These are phyloP conservation scores for Criorhina ranunculi DNA, from an alignment of 2,888 invertebrate species.

Conservation along the genomic window DNA sequence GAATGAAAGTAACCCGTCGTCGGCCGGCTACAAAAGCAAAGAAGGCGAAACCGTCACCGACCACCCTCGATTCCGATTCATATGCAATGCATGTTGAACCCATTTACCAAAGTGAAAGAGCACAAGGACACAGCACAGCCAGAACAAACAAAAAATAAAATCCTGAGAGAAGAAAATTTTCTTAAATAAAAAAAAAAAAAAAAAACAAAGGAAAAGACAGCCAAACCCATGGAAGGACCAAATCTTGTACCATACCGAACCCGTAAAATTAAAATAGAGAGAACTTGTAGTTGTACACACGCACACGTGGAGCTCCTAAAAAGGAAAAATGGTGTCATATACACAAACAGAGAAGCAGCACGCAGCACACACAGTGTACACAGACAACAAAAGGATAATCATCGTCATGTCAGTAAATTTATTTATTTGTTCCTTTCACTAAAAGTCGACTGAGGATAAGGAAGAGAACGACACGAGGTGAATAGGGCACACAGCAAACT, in stretches of 20 bases:
- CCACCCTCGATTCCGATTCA: constrained; percentile 66
- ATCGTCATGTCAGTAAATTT: constrained; percentile 76
- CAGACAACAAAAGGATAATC: constrained; percentile 74
- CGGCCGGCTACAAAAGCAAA: neutral
- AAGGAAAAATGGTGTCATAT: constrained; percentile 71
- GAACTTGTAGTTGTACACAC: constrained; percentile 26
- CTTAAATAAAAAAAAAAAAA: constrained; percentile 31
- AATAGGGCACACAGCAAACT: constrained; percentile 29
- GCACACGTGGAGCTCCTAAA: constrained; percentile 36
- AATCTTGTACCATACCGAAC: constrained; percentile 27
- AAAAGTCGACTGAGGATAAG: constrained; percentile 41
- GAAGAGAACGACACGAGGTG: constrained; percentile 28
- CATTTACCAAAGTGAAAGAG: constrained; percentile 59
- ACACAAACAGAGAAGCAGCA: constrained; percentile 61
- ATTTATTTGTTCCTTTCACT: constrained; percentile 73
- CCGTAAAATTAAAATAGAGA: constrained; percentile 65
- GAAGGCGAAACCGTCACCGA: constrained; percentile 15
- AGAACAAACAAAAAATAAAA: constrained; percentile 41
- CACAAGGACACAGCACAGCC: constrained; percentile 47
- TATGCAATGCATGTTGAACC: constrained; percentile 71
- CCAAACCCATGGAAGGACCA: constrained; percentile 35
- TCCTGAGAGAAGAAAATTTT: constrained; percentile 50
- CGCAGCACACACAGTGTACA: constrained; percentile 34
- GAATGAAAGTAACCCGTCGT: neutral
- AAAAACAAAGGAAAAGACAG: neutral